Conservation (phyloP, 2,113 vertebrate genomes). For the Loxodonta africana region DNA sequence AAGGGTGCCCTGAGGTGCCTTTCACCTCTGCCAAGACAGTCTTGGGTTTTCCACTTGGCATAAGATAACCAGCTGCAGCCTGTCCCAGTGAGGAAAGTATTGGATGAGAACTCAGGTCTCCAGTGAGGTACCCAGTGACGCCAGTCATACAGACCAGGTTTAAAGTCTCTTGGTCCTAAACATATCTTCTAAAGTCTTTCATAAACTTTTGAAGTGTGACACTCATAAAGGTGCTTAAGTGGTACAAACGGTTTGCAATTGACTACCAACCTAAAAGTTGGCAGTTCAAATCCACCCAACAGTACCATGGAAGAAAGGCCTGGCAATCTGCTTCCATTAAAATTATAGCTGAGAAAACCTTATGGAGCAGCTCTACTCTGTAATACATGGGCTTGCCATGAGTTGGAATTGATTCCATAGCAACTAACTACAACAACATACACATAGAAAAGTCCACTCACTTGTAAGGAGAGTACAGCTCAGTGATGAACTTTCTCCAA, state of each 20-base stretch:
- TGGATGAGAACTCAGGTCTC: neutral
- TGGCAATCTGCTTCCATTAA: neutral
- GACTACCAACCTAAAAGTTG: neutral
- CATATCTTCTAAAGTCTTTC: neutral
- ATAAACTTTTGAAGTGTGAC: neutral
- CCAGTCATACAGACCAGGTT: rapidly evolving
- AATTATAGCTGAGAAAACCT: neutral
- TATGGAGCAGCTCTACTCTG: neutral
- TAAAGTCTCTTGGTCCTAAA: neutral
- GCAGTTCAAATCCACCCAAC: neutral
- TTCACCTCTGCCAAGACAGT: neutral
- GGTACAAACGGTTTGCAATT: neutral
- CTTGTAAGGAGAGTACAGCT: neutral
- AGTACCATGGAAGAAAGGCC: neutral
- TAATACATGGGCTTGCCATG: neutral
- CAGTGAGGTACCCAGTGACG: neutral
- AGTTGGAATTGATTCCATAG: neutral
- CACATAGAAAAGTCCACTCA: neutral
- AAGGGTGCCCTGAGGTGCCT: neutral
- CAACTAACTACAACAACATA: neutral
- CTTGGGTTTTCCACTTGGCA: neutral
- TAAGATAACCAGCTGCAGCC: neutral
- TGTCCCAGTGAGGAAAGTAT: neutral
- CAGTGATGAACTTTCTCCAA: neutral
- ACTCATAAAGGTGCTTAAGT: neutral